These are phyloP conservation scores for Aphelenchoides besseyi DNA, from an alignment of 1,140 invertebrate genomes.

Conservation along the genomic window DNA sequence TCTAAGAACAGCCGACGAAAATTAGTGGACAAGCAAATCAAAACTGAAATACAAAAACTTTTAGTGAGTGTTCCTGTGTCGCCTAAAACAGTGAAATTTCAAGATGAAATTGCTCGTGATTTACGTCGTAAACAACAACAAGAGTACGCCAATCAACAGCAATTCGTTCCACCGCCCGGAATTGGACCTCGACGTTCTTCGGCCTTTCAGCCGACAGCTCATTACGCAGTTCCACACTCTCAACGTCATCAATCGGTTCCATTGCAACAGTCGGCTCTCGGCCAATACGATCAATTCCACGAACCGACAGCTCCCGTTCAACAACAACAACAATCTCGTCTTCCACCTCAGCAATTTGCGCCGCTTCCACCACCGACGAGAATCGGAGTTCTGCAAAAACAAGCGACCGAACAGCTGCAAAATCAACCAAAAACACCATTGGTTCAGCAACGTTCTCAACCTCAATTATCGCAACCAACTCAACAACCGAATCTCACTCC, in stretches of 20 bases:
- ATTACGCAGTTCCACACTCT: constrained; percentile 10
- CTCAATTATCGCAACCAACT: neutral
- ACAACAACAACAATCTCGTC: neutral
- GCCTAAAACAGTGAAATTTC: constrained; percentile 37
- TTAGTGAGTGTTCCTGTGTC: constrained; percentile 34
- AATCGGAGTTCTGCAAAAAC: constrained; percentile 13
- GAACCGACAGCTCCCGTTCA: neutral
- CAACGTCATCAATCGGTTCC: constrained; percentile 24
- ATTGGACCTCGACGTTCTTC: neutral
- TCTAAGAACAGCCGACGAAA: neutral
- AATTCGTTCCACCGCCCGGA: constrained; percentile 4
- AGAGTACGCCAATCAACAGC: neutral
- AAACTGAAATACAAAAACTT: neutral
- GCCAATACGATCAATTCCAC: constrained; percentile 4
- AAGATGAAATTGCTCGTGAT: constrained; percentile 27
- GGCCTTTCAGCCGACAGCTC: neutral
- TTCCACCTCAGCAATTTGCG: constrained; percentile 6
- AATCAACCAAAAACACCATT: neutral
- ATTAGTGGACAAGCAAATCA: neutral
- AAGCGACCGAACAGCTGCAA: neutral
- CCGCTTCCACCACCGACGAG: constrained; percentile 14
- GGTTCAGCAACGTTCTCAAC: neutral
- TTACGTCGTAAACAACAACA: constrained; percentile 15
- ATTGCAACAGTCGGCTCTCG: neutral
- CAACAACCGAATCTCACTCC: neutral